A percentile compares a stretch with the other conserved stretches of the same genome.
Evolutionary conservation across 2,113 vertebrate species (phyloP).

Genomic region (Hippocampus barbouri): DNA sequence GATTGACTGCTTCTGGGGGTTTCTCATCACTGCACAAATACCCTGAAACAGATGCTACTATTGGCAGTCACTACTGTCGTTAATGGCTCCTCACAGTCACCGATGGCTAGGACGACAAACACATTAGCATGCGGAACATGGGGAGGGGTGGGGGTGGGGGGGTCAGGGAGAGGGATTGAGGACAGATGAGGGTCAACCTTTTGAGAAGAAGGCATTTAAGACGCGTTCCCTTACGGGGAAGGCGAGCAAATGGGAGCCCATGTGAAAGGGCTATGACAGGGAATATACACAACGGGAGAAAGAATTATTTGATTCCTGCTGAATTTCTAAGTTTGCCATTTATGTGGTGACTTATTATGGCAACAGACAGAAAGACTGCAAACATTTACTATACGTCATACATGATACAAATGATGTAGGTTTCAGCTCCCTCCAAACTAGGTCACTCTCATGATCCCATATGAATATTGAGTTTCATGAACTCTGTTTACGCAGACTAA

Average conservation of each 20-base stretch:
- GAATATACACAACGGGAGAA: not conserved
- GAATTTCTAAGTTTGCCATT: too few species aligned
- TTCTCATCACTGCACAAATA: not conserved
- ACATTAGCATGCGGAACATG: slow-evolving; percentile 50
- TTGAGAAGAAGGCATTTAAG: slow-evolving; percentile 19
- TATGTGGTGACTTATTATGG: too few species aligned
- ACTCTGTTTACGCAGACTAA: too few species aligned
- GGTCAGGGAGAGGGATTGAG: slow-evolving; percentile 39
- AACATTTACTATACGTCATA: too few species aligned
- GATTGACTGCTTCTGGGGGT: not conserved
- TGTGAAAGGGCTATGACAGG: not conserved
- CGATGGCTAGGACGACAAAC: slow-evolving; percentile 37
- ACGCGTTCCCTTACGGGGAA: not conserved
- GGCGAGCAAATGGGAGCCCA: slow-evolving; percentile 5
- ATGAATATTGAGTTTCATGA: too few species aligned
- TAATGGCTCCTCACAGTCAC: slow-evolving; percentile 52
- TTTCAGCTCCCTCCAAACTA: too few species aligned
- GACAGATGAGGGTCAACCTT: slow-evolving; percentile 35
- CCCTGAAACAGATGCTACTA: slow-evolving; percentile 16
- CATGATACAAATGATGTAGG: too few species aligned
- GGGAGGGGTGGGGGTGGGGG: slow-evolving; percentile 11
- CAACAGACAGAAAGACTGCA: too few species aligned
- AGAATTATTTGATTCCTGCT: too few species aligned
- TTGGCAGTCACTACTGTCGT: slow-evolving; percentile 36
- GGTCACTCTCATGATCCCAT: too few species aligned